These are phyloP conservation scores for Hecatera dysodea DNA, from an alignment of 2,888 invertebrate species.

Conservation along the genomic window DNA sequence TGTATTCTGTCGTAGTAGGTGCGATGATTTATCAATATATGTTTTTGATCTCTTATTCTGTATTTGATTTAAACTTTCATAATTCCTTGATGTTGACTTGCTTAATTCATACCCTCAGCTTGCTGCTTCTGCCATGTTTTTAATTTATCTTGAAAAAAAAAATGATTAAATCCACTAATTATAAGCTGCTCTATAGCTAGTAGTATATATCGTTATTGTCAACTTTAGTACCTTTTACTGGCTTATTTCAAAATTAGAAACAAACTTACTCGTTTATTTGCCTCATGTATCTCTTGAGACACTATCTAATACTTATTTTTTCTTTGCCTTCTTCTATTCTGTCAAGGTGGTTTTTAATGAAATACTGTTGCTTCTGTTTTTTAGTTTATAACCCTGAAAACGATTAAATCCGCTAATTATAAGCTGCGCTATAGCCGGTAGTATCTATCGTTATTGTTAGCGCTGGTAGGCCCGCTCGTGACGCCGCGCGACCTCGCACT, in stretches of 20 bases:
- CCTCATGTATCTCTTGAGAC: too few relatives aligned
- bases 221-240: constrained; percentile 88
- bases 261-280: too few relatives aligned
- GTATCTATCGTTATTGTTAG: constrained; percentile 60
- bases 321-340: too few relatives aligned
- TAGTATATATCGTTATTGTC: constrained; percentile 58
- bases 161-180: constrained; percentile 45
- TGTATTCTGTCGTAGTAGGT: too few relatives aligned
- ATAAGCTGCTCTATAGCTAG: constrained; percentile 25
- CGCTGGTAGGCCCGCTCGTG: constrained; percentile 78
- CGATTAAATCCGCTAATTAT: constrained; percentile 49
- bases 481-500: constrained; percentile 87
- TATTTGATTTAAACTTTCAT: too few relatives aligned
- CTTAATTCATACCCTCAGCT: not conserved
- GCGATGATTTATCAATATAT: too few relatives aligned
- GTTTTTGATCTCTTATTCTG: too few relatives aligned
- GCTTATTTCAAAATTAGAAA: too few relatives aligned
- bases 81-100: not conserved
- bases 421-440: constrained; percentile 19
- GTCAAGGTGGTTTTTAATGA: not conserved
- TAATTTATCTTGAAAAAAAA: too few relatives aligned
- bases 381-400: not conserved
- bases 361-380: not conserved
- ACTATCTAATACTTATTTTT: too few relatives aligned
- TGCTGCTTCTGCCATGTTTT: too few relatives aligned